Evolutionary conservation across 2,113 vertebrate species (phyloP).

Genomic region (Leptobrachium leishanense): DNA sequence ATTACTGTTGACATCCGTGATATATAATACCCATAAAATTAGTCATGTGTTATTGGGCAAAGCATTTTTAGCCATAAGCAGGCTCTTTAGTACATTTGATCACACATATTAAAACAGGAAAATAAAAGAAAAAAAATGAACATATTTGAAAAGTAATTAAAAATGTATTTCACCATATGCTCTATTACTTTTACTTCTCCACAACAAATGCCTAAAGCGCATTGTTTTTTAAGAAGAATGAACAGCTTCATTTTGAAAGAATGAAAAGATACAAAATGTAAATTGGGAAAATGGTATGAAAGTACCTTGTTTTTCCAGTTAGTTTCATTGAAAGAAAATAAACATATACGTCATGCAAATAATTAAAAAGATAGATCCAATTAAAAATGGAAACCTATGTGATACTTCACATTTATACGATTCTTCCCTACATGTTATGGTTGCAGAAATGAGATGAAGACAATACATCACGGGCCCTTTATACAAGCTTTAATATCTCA

Average conservation of each 20-base stretch:
- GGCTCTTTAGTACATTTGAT: conserved; percentile 61
- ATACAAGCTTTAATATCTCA: too few species aligned
- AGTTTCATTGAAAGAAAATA: too few species aligned
- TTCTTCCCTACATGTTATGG: too few species aligned
- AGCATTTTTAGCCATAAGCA: conserved; percentile 59
- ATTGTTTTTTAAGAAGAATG: conserved; percentile 45
- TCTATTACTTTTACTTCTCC: conserved; percentile 62
- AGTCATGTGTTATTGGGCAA: conserved; percentile 64
- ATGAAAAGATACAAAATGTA: conserved; percentile 16
- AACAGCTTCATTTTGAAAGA: conserved; percentile 28
- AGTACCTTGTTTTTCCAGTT: neutral
- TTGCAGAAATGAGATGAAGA: too few species aligned
- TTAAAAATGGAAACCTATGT: too few species aligned
- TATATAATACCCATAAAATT: conserved; percentile 65
- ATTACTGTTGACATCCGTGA: conserved; percentile 51
- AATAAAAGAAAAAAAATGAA: conserved; percentile 66
- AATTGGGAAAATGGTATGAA: neutral
- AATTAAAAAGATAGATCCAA: too few species aligned
- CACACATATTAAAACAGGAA: conserved; percentile 72
- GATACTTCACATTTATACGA: too few species aligned
- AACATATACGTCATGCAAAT: too few species aligned
- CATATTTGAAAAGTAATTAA: conserved; percentile 77
- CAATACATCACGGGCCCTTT: too few species aligned
- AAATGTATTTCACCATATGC: conserved; percentile 76
- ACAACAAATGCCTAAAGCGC: conserved; percentile 67